These are phyloP conservation scores for Metaphire vulgaris DNA, from an alignment of 1,140 invertebrate species.

Conservation along the genomic window DNA sequence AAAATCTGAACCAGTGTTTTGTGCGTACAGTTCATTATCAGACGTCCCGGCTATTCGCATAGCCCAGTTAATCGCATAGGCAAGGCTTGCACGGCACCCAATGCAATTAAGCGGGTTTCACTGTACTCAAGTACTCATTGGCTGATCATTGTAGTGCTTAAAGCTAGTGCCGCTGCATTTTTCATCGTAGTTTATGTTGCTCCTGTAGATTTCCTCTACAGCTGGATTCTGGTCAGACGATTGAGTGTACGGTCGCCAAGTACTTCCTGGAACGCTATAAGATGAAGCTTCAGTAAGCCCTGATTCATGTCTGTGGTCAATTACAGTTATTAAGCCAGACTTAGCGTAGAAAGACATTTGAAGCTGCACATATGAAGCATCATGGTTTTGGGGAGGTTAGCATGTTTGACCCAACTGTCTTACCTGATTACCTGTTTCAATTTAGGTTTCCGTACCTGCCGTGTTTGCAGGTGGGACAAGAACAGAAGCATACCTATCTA, in stretches of 20 bases:
- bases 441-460: slow-evolving; percentile 32
- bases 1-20: too few species aligned
- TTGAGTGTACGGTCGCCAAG: slow-evolving; percentile 99
- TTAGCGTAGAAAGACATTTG: neutral
- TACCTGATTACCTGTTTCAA: slow-evolving; percentile 35
- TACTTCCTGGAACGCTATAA: slow-evolving; percentile 99
- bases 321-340: neutral
- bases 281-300: slow-evolving; percentile 81
- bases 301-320: neutral
- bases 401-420: slow-evolving; percentile 25
- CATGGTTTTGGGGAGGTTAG: neutral
- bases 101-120: slow-evolving; percentile 96
- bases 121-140: too few species aligned
- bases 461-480: slow-evolving; percentile 72
- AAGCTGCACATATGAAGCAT: too few species aligned
- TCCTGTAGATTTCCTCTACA: slow-evolving; percentile 86
- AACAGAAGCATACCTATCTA: slow-evolving; percentile 99
- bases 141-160: slow-evolving; percentile 99
- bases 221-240: slow-evolving; percentile 96
- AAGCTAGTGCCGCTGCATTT: too few species aligned
- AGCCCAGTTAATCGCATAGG: too few species aligned
- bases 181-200: neutral
- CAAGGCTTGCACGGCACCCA: slow-evolving; percentile 91
- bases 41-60: too few species aligned
- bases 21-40: too few species aligned